Base-by-base conservation (phyloP, 2,888 invertebrate genomes). In the Cryptosula pallasiana region DNA sequence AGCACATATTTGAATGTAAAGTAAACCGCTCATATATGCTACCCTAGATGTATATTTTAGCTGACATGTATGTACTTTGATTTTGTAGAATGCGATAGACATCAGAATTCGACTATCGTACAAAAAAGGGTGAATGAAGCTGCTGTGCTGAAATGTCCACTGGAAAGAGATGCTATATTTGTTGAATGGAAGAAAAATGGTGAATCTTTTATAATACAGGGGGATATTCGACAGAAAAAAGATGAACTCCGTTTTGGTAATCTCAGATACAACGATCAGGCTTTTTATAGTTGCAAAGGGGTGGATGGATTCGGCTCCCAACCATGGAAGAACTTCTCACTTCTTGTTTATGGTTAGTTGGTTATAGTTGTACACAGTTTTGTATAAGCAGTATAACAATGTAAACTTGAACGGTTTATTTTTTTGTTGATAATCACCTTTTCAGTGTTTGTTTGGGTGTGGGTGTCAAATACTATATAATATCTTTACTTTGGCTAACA, bases 281-380 rank as follows among this genome's bases (percentile, higher is more conserved):
- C 29, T 13, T n/a, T 63, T 3, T 63, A 34, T 16, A 63, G 63
- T 27, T 63, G 63, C 63, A 27, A n/a, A 2, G 2, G 32, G 27
- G 27, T 63, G 3, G 32, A 32, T 29, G 63, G 63, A 9, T 63
- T 32, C 27, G 63, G 63, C 2, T 2, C 32, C 9, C 63, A 63
- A 5, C 32, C 63, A 13, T 63, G 63, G 63, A 63, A 27, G 32
- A 63, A 63, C 63, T 32, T 63, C 27, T 25, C 25, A 5, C 32
- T 63, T 13, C 32, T 63, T 63, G 63, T 63, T 32, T 63, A 63
- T n/a, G 34, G 63, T 63, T 3, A 63, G 63, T 63, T 57, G 20
- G 57, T 9, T 13, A 45, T 9, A n/a, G n/a, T n/a, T n/a, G n/a
- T n/a, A n/a, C n/a, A n/a, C n/a, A n/a, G n/a, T n/a, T n/a, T n/a